Evolutionary conservation across 2,888 invertebrate species (phyloP).

Genomic region (Clitarchus hookeri): DNA sequence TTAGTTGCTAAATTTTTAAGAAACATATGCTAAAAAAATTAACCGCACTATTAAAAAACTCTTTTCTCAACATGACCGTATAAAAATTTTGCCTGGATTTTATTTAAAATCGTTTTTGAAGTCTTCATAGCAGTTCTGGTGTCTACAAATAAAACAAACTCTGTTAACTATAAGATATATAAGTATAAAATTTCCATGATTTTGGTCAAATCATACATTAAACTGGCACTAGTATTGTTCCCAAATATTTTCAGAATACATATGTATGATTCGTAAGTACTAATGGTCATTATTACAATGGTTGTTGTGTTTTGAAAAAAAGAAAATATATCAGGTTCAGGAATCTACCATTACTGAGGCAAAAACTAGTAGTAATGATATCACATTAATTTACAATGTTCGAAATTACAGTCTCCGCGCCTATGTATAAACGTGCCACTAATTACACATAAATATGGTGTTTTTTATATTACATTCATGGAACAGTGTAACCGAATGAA

Average conservation of each 20-base stretch:
- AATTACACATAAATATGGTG: too few relatives aligned
- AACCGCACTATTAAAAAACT: too few relatives aligned
- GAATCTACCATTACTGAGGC: neutral
- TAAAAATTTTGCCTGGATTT: neutral
- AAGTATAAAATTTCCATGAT: neutral
- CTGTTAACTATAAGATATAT: neutral
- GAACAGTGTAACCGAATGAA: too few relatives aligned
- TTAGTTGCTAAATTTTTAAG: neutral
- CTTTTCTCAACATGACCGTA: too few relatives aligned
- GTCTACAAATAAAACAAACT: neutral
- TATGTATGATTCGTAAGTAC: neutral
- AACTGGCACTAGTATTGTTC: constrained; percentile 3
- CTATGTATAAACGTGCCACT: too few relatives aligned
- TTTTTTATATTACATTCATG: too few relatives aligned
- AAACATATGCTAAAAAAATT: neutral
- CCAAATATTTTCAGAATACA: neutral
- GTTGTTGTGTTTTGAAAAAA: neutral
- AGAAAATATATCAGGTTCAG: neutral
- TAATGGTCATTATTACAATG: neutral
- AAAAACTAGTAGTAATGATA: neutral
- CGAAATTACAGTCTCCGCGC: too few relatives aligned
- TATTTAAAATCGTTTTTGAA: neutral
- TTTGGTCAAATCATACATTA: constrained; percentile 9
- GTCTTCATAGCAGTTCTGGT: neutral
- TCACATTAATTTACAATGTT: too few relatives aligned